Evolutionary conservation across 2,888 invertebrate genomes (phyloP), one percentile per base, ranked within the genome.

Genomic region (Achlya flavicornis): DNA sequence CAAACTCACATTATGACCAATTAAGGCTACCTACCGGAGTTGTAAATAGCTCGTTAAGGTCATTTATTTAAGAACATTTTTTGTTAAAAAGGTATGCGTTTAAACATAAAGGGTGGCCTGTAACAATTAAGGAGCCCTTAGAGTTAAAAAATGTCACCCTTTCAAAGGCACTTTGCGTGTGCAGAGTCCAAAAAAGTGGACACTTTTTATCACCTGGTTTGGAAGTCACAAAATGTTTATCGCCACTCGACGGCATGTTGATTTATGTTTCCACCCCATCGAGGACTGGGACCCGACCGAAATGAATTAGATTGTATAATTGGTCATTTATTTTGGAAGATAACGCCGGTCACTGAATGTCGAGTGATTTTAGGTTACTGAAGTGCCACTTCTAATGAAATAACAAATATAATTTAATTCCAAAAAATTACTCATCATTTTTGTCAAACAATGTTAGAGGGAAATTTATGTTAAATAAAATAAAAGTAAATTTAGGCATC

Each of bases 171-270:
- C 80, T 86, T 86, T 78, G 79, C 80, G 86, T 85, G 83, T 83
- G 84, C 83, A 84, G 73, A 82, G 86, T 83, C 85, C 81, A 90
- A 92, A 91, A 91, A 92, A 91, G 84, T 12, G 90, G 87, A 74
- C 85, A 83, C 85, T 92, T 92, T 91, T 93, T 93, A 91, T 93
- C 92, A 92, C 91, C 92, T 92, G 92, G 84, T 80, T 83, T 92
- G 89, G 91, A 90, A 92, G 92, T 92, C 91, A 92, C 88, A 92
- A 92, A 93, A 91, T 92, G 91, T 93, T 93, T 93, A 93, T 93
- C 92, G 87, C 91, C 87, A 90, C 92, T 93, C 86, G 84, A 88
- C 84, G 87, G 85, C 88, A 83, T 88, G 92, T 91, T 93, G 93
- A 93, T 93, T 92, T 93, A 93, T 92, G 85, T 80, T 88, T 92